Conservation (phyloP, 2,797 vertebrate species). For the Gadopsis bispinosus region DNA sequence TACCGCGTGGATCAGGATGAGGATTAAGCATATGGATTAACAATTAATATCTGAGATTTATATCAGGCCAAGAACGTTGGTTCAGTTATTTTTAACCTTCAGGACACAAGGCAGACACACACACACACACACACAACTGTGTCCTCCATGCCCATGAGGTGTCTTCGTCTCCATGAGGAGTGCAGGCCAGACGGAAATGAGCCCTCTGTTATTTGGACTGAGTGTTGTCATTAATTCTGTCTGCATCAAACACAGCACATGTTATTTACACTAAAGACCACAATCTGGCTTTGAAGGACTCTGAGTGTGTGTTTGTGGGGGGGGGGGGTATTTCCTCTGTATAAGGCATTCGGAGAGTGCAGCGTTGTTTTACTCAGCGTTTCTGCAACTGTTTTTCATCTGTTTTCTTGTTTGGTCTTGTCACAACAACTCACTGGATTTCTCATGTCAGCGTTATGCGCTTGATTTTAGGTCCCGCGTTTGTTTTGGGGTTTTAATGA, state of each 20-base stretch:
- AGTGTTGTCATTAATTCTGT: constrained; percentile 87
- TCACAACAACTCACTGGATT: constrained; percentile 41
- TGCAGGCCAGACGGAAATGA: constrained; percentile 78
- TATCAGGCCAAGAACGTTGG: not conserved
- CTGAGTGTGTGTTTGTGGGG: constrained; percentile 36
- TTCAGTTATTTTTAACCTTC: not conserved
- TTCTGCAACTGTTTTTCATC: constrained; percentile 25
- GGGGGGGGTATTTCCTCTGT: constrained; percentile 48
- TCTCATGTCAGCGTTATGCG: not conserved
- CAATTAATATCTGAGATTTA: not conserved
- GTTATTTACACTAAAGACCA: constrained; percentile 88
- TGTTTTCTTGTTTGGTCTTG: constrained; percentile 54
- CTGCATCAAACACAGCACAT: constrained; percentile 83
- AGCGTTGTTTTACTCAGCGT: constrained; percentile 64
- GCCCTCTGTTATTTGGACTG: constrained; percentile 83
- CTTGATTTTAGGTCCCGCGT: not conserved
- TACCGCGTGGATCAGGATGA: not conserved
- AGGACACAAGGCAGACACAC: constrained; percentile 13
- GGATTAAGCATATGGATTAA: not conserved
- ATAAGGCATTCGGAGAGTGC: constrained; percentile 63
- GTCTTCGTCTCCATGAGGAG: constrained; percentile 63
- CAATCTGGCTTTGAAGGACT: constrained; percentile 81
- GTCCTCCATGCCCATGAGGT: constrained; percentile 51
- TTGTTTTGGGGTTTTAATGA: not conserved
- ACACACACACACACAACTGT: constrained; percentile 40